Evolutionary conservation across 2,888 invertebrate genomes (phyloP), one percentile per base, ranked within the genome.

Genomic region (Chalcis sispes): DNA sequence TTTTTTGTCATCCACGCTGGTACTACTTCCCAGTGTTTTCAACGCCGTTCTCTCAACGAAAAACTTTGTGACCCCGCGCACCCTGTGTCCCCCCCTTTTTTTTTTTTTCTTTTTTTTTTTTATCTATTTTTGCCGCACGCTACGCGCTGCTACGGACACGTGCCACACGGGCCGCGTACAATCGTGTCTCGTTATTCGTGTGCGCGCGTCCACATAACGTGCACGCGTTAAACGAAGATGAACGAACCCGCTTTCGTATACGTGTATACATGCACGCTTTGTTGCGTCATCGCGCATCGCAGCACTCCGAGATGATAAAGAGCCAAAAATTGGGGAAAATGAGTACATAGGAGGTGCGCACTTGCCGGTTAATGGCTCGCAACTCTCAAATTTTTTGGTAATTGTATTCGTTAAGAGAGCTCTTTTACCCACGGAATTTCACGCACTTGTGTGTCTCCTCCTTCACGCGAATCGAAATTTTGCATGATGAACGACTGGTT

Each of bases 71-170:
- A 29, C 71, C 76, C 23, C 20, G 20, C 46, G 36, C 25, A 20
- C 46, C 15, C 1, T n/a, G 75, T 77, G 79, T 79, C 80, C 79
- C 83, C 82, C n/a, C n/a, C n/a, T n/a, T n/a, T n/a, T n/a, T n/a
- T n/a, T n/a, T n/a, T n/a, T n/a, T n/a, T n/a, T n/a, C n/a, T n/a
- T n/a, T n/a, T n/a, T n/a, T n/a, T n/a, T n/a, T n/a, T n/a, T 83
- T 83, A 84, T 85, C 82, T 83, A 81, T 84, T 86, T 85, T 83
- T 85, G 82, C 86, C 84, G 82, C 85, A 83, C 83, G 85, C 79
- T 83, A 82, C 82, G 78, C 72, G 71, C 40, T n/a, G n/a, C n/a
- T n/a, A 71, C 36, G 62, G 82, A 64, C 85, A 84, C 84, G 84
- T 85, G 84, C 62, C 83, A 10, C 54, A 74, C 78, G 75, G 27